These are phyloP conservation scores for Euphonia xanthogaster DNA, from an alignment of 2,797 vertebrate genomes.

Conservation along the genomic window DNA sequence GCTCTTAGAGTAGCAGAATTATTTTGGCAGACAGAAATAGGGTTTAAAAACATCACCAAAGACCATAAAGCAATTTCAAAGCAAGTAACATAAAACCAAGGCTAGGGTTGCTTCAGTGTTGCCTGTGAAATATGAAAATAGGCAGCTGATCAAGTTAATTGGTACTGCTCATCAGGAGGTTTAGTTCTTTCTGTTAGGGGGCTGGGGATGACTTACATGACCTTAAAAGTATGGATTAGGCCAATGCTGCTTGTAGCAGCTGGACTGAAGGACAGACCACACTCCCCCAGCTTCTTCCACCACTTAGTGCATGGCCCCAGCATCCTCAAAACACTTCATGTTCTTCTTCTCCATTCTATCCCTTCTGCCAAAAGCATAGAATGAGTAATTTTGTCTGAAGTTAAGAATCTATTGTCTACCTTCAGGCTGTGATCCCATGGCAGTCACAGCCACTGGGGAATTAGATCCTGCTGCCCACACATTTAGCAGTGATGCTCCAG, in stretches of 20 bases:
- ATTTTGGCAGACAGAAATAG: background rate
- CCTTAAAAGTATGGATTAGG: accelerated
- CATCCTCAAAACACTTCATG: accelerated
- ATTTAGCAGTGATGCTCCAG: background rate
- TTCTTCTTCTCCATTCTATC: background rate
- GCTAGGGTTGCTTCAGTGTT: background rate
- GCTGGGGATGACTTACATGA: accelerated
- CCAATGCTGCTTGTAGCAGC: background rate
- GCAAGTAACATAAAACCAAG: background rate
- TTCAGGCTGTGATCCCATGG: background rate
- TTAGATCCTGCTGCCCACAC: background rate
- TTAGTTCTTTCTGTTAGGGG: background rate
- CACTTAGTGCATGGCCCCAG: background rate
- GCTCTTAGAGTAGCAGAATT: background rate
- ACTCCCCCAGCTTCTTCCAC: background rate
- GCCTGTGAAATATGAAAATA: background rate
- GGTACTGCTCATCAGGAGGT: background rate
- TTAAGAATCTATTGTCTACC: background rate
- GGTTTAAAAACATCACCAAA: background rate
- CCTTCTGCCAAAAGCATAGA: background rate
- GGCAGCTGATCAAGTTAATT: background rate
- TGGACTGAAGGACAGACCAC: background rate
- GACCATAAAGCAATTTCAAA: background rate
- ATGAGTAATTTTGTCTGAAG: background rate
- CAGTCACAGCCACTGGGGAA: background rate